Evolutionary conservation across 2,113 vertebrate species (phyloP), one percentile per base, ranked within the genome.

Genomic region (Falcunculus frontatus): DNA sequence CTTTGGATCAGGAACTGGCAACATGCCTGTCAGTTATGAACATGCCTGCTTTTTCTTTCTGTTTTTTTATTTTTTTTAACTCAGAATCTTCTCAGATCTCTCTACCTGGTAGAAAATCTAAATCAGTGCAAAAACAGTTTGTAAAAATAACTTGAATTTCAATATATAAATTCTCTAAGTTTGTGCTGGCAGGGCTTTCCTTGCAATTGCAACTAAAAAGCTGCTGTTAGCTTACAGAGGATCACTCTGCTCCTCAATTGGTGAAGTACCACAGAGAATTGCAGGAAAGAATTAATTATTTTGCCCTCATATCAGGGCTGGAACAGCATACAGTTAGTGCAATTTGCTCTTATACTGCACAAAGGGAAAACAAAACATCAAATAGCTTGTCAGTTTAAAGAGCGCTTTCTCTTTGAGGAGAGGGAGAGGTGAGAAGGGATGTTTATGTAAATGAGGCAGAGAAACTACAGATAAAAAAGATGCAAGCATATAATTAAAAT

Each of bases 301-400:
- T 84, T 92, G 17, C 53, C 76, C 21, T 87, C 64, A 13, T 96
- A 95, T 90, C 88, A 89, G 80, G 60, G 47, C 39, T 90, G 60
- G 30, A 96, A 95, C 73, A 96, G 79, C 80, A 74, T 6, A 49
- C 26, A 62, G 63, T 29, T 73, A 89, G 23, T 35, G 46, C 55
- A 85, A 41, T 37, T 85, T 83, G 32, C 39, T 80, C 68, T 50
- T 65, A 22, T 7, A 32, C 20, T 22, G 25, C 69, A 77, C 56
- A 63, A 90, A 95, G 30, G 52, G 73, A 92, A 93, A 95, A 92
- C 50, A 93, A 92, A 90, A 74, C 85, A 95, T 88, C 93, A 95
- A 92, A 90, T 13, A 84, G 35, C 63, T 84, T 47, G 39, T 37
- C 52, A 74, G n/a, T 70, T 67, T 79, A 83, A 83, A 85, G 70